Percentiles rank a stretch among this genome's conserved stretches.
Evolutionary conservation across 2,113 vertebrate species (phyloP).

Genomic region (Tylochromis polylepis): DNA sequence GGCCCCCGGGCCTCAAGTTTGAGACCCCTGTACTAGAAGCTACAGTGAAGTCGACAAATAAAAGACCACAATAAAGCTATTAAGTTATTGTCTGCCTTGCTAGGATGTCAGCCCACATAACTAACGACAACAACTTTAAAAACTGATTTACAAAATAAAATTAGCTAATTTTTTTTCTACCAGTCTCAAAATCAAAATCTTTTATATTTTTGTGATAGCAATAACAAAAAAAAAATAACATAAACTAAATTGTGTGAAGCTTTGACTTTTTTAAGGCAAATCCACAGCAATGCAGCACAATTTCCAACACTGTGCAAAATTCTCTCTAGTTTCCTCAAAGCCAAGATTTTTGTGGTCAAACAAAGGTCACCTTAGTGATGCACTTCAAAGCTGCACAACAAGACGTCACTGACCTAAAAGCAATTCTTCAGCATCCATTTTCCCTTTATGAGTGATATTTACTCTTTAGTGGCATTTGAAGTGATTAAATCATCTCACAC

Average conservation of each 20-base stretch:
- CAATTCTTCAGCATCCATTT: background rate
- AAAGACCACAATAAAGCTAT: no score
- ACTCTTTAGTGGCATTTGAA: rapidly evolving
- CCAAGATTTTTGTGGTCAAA: background rate
- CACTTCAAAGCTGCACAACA: background rate
- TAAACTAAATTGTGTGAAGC: background rate
- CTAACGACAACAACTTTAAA: background rate
- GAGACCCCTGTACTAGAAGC: no score
- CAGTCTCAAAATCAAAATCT: background rate
- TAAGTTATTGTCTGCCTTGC: no score
- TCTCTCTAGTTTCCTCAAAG: background rate
- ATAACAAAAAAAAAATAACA: background rate
- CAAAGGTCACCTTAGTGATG: background rate
- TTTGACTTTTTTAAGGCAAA: background rate
- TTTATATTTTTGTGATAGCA: background rate
- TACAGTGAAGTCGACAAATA: no score
- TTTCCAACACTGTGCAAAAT: background rate
- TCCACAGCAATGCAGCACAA: background rate
- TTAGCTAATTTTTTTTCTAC: background rate
- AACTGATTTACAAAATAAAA: background rate
- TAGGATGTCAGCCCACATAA: no score
- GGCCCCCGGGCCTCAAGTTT: no score
- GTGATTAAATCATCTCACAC: background rate
- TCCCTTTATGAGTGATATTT: background rate
- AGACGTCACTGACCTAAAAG: background rate